These are phyloP conservation scores for Neuroscelio doddi DNA, from an alignment of 2,888 invertebrate species.

Conservation along the genomic window DNA sequence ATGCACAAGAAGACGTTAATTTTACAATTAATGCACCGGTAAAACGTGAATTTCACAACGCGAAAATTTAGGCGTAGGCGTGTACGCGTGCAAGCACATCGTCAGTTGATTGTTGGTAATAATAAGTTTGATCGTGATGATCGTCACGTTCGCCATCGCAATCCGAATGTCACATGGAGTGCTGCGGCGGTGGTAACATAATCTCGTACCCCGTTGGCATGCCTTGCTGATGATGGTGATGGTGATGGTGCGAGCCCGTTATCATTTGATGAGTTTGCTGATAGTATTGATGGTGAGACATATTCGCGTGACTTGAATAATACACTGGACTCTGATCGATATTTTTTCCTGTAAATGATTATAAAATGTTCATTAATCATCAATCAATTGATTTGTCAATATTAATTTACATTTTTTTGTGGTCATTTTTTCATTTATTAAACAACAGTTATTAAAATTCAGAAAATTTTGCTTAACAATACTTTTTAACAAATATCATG, in stretches of 20 bases:
- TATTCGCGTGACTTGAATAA: slow-evolving; percentile 66
- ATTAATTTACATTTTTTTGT: no score
- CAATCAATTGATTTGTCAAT: no score
- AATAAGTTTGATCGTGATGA: slow-evolving; percentile 53
- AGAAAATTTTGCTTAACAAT: no score
- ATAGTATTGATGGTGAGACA: slow-evolving; percentile 68
- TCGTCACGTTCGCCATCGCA: slow-evolving; percentile 47
- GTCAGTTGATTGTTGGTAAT: slow-evolving; percentile 57
- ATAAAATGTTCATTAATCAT: no score
- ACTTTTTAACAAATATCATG: no score
- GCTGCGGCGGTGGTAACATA: slow-evolving; percentile 66
- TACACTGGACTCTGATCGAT: slow-evolving; percentile 65
- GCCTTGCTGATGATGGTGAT: slow-evolving; percentile 61
- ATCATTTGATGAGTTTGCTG: slow-evolving; percentile 66
- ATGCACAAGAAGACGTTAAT: background rate
- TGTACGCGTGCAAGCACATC: slow-evolving; percentile 62
- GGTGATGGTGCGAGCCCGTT: slow-evolving; percentile 58
- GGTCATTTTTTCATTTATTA: no score
- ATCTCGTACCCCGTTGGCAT: slow-evolving; percentile 64
- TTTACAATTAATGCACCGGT: slow-evolving; percentile 12
- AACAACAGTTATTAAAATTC: no score
- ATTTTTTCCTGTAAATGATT: slow-evolving; percentile 61
- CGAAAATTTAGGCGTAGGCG: slow-evolving; percentile 60
- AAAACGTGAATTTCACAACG: slow-evolving; percentile 11
- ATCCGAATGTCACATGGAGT: slow-evolving; percentile 67